Conservation (phyloP, 2,797 vertebrate species). For the Myripristis murdjan region DNA sequence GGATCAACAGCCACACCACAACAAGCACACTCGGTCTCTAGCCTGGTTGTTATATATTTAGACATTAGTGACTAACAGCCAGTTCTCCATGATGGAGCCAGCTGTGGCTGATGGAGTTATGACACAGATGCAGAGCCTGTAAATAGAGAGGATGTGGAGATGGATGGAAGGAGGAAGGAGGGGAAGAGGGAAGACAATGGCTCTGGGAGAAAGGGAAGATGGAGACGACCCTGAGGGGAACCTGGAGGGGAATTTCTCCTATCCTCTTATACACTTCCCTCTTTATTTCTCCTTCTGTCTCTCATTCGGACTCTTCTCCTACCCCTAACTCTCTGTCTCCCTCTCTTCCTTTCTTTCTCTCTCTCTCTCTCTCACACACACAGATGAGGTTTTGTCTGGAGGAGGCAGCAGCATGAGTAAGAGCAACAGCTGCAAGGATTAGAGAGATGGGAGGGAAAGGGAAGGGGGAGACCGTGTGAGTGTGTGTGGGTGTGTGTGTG, state of each 20-base stretch:
- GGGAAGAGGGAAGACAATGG: constrained; percentile 77
- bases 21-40: too few species aligned
- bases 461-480: constrained; percentile 44
- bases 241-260: constrained; percentile 53
- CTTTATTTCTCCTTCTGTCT: constrained; percentile 22
- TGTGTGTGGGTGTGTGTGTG: constrained; percentile 27
- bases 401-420: constrained; percentile 68
- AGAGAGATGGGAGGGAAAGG: constrained; percentile 63
- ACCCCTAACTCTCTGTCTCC: constrained; percentile 13
- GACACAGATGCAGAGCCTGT: constrained; percentile 54
- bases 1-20: too few species aligned
- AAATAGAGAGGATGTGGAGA: constrained; percentile 70
- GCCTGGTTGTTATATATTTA: constrained; percentile 60
- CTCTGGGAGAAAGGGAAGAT: constrained; percentile 68
- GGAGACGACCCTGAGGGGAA: constrained; percentile 58
- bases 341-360: neutral
- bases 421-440: constrained; percentile 83
- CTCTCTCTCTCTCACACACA: constrained; percentile 16
- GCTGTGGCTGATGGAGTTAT: constrained; percentile 79
- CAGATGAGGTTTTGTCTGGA: constrained; percentile 64
- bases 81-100: constrained; percentile 56
- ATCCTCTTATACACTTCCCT: constrained; percentile 64
- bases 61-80: constrained; percentile 43
- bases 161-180: constrained; percentile 78
- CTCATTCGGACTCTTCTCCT: constrained; percentile 43